These are phyloP conservation scores for Drosophila sp. DNA, from an alignment of 1,140 invertebrate genomes.

Conservation along the genomic window DNA sequence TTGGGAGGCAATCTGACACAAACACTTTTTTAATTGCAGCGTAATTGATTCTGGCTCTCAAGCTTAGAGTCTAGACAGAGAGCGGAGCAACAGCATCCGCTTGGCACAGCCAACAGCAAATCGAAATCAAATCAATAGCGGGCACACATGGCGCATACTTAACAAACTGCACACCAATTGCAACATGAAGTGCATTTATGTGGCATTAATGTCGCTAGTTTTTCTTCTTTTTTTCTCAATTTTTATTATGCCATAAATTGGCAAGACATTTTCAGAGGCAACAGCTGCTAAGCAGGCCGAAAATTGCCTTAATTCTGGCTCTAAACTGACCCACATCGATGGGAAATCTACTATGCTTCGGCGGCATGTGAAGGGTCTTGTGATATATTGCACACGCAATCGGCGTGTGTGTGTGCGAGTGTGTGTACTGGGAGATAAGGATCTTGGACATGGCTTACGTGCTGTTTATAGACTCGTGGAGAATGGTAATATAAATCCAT, in stretches of 20 bases:
- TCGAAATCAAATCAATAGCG: constrained; percentile 41
- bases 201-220: constrained; percentile 63
- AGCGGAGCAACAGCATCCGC: constrained; percentile 48
- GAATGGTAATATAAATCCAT: constrained; percentile 50
- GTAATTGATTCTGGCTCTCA: constrained; percentile 56
- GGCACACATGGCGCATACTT: constrained; percentile 68
- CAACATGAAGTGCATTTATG: constrained; percentile 70
- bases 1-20: constrained; percentile 23
- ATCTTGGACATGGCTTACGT: constrained; percentile 66
- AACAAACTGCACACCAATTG: constrained; percentile 57
- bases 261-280: constrained; percentile 47
- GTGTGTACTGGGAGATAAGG: constrained; percentile 39
- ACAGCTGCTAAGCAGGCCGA: constrained; percentile 44
- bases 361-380: constrained; percentile 58
- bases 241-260: constrained; percentile 68
- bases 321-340: constrained; percentile 57
- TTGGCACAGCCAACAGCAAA: constrained; percentile 30
- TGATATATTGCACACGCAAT: constrained; percentile 67
- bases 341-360: constrained; percentile 36
- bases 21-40: constrained; percentile 44
- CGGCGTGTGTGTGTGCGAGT: not conserved
- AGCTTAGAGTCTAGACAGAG: constrained; percentile 33
- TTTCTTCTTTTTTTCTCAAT: not conserved
- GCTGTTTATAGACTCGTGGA: constrained; percentile 67
- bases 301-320: constrained; percentile 50